These are phyloP conservation scores for Poeciliopsis turrubarensis DNA, from an alignment of 2,113 vertebrate genomes.

Conservation along the genomic window DNA sequence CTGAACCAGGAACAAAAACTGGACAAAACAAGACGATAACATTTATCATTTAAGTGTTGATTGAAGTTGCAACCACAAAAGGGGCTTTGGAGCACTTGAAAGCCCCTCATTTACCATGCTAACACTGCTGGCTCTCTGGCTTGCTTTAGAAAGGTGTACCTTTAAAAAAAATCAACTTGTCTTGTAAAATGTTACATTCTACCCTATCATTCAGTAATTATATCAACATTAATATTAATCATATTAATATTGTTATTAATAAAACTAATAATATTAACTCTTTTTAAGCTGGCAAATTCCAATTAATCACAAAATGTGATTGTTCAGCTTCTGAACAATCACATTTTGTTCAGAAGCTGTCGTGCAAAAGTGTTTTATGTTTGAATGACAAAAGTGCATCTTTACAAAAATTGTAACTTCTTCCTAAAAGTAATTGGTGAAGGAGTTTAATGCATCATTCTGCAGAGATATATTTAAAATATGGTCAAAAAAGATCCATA, in stretches of 20 bases:
- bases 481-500: conserved; percentile 85
- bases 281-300: not conserved
- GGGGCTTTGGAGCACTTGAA: no score
- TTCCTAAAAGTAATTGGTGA: not conserved
- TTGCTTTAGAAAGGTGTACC: not conserved
- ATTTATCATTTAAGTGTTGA: not conserved
- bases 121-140: not conserved
- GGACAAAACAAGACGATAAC: no score
- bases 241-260: no score
- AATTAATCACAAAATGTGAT: no score
- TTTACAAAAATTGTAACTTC: no score
- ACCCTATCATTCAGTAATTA: not conserved
- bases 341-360: no score
- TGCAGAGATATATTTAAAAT: conserved; percentile 91
- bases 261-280: no score
- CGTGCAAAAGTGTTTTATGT: no score
- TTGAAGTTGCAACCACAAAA: not conserved
- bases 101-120: not conserved
- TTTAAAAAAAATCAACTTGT: not conserved
- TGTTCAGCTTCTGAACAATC: no score
- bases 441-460: conserved; percentile 60
- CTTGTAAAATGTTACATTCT: not conserved
- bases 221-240: no score
- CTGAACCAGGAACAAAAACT: not conserved
- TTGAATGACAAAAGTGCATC: no score